Evolutionary conservation across 1,140 invertebrate genomes (phyloP).

Genomic region (Agrypnia vestita): DNA sequence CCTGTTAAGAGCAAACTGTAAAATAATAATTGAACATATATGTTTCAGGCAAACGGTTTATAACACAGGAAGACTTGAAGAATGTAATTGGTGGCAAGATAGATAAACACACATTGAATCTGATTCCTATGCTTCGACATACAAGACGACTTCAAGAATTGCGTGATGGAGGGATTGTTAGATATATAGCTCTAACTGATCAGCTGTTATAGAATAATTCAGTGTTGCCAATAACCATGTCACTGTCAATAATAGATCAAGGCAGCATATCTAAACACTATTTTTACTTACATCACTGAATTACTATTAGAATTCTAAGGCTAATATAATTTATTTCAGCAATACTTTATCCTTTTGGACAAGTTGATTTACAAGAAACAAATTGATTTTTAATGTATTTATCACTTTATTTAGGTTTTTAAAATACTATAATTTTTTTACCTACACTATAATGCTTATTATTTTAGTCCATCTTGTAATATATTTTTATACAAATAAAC

Average conservation of each 20-base stretch:
- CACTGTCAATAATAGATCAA: too few species aligned
- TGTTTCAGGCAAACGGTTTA: constrained; percentile 52
- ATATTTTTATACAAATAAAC: too few species aligned
- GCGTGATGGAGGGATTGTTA: constrained; percentile 41
- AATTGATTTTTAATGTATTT: neutral
- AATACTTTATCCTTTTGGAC: too few species aligned
- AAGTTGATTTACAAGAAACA: neutral
- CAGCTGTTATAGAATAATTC: neutral
- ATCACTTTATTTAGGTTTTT: neutral
- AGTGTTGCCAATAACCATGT: neutral
- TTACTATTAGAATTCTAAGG: too few species aligned
- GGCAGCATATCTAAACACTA: too few species aligned
- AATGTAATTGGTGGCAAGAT: constrained; percentile 53
- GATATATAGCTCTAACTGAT: constrained; percentile 49
- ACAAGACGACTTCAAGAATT: constrained; percentile 47
- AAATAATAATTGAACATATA: too few species aligned
- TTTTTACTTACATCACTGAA: too few species aligned
- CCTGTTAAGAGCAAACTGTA: too few species aligned
- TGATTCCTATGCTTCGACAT: constrained; percentile 57
- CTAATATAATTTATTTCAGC: too few species aligned
- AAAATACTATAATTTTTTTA: neutral
- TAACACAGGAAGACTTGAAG: constrained; percentile 58
- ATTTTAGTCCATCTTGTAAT: too few species aligned
- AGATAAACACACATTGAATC: constrained; percentile 53
- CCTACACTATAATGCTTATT: neutral